Percentiles rank a stretch among this genome's conserved stretches.
These are phyloP conservation scores for Leucopternis melanops DNA, from an alignment of 2,113 vertebrate genomes.

Conservation along the genomic window DNA sequence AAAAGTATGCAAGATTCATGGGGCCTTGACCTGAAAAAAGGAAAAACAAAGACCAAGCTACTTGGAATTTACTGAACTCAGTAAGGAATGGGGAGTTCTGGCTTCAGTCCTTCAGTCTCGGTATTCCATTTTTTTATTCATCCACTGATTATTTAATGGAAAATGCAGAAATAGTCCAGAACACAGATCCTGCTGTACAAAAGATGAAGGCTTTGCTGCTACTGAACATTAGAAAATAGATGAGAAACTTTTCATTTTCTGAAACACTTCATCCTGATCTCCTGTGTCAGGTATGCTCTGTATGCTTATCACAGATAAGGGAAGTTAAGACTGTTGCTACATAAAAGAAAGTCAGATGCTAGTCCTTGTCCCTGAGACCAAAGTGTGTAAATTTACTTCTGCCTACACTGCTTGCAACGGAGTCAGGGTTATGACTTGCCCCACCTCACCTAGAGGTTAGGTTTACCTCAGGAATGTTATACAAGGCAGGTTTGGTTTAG, in stretches of 20 bases:
- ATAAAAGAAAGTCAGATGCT: neutral
- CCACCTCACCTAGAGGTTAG: neutral
- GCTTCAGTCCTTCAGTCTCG: neutral
- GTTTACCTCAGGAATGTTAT: neutral
- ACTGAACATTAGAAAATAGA: neutral
- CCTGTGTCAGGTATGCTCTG: neutral
- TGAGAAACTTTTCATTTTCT: neutral
- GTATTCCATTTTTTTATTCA: neutral
- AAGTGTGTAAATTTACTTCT: neutral
- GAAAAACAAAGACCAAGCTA: neutral
- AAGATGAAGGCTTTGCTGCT: neutral
- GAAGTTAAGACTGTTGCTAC: neutral
- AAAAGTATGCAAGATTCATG: neutral
- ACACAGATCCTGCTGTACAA: neutral
- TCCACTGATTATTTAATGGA: neutral
- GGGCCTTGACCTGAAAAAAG: neutral
- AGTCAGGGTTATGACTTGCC: neutral
- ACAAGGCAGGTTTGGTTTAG: neutral
- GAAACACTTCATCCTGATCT: neutral
- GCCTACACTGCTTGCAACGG: neutral
- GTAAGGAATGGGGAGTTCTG: neutral
- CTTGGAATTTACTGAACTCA: neutral
- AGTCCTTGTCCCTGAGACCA: neutral
- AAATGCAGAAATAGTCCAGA: neutral
- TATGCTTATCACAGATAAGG: neutral